A percentile compares a stretch with the other conserved stretches of the same genome.
These are phyloP conservation scores for Tylochromis polylepis DNA, from an alignment of 2,113 vertebrate species.

Conservation along the genomic window DNA sequence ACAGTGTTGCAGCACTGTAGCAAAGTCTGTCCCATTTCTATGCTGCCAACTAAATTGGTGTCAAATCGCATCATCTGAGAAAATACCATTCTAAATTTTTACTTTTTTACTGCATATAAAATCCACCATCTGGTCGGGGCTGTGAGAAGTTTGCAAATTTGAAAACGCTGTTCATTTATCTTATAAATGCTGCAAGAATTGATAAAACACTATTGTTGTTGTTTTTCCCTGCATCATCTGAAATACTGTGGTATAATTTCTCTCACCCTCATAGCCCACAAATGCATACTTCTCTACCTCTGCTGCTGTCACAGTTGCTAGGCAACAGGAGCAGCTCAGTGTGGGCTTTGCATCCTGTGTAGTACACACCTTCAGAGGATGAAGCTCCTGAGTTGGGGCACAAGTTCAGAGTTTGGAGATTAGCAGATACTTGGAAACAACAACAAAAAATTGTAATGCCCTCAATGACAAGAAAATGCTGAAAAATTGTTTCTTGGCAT, in stretches of 20 bases:
- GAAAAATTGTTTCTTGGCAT: background rate
- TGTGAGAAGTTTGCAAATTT: background rate
- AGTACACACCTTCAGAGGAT: background rate
- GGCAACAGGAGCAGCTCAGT: background rate
- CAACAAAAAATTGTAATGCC: background rate
- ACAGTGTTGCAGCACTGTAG: background rate
- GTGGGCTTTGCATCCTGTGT: background rate
- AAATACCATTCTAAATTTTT: background rate
- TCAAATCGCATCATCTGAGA: background rate
- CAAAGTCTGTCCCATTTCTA: background rate
- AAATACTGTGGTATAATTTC: background rate
- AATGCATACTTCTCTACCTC: background rate
- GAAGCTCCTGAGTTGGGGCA: background rate
- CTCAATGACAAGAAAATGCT: background rate
- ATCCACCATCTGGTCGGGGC: background rate
- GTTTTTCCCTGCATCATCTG: background rate
- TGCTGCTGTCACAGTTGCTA: background rate
- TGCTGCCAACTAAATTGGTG: background rate
- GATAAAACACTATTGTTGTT: too few relatives aligned
- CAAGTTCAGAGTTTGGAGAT: background rate
- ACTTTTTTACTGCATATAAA: background rate
- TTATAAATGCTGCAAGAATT: too few relatives aligned
- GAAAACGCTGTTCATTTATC: background rate
- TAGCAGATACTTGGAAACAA: background rate
- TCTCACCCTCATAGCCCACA: background rate